Evolutionary conservation across 1,140 invertebrate species (phyloP), one percentile per base, ranked within the genome.

Genomic region (Metopolophium dirhodum): DNA sequence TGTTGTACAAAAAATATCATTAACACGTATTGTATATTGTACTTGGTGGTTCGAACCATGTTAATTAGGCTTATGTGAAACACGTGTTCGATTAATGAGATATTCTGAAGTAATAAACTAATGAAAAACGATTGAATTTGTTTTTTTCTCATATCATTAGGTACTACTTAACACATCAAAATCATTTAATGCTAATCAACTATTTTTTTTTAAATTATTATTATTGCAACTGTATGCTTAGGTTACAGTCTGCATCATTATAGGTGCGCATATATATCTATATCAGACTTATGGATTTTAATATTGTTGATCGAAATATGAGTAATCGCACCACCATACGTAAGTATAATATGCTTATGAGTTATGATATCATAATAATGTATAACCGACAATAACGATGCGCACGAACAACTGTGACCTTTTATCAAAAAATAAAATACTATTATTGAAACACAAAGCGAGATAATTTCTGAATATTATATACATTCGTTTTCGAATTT

Each of bases 61-160:
- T n/a, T 77, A 77, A 77, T 77, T 77, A 77, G 61, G 30, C 61
- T 18, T 77, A 18, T 77, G 30, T 23, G 30, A 77, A 77, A 77
- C 61, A 77, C 61, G 61, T 77, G 61, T 77, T 77, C n/a, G 61
- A n/a, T n/a, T 77, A 77, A 77, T 77, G 61, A 77, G 61, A n/a
- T 77, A n/a, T n/a, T n/a, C 61, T 77, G n/a, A 77, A 77, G n/a
- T 77, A 77, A 77, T 77, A 6, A 6, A n/a, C n/a, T 77, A n/a
- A 77, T 77, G n/a, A 77, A 77, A n/a, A 77, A n/a, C 7, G 61
- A 77, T n/a, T n/a, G 26, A n/a, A 77, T 77, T n/a, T 35, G 61
- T 68, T 54, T 77, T 26, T 77, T 77, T 77, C n/a, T 77, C 61
- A 77, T 35, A 77, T 77, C 61, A n/a, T 77, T 77, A 77, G n/a